Evolutionary conservation across 1,140 invertebrate species (phyloP).

Genomic region (Calephelis virginiensis): DNA sequence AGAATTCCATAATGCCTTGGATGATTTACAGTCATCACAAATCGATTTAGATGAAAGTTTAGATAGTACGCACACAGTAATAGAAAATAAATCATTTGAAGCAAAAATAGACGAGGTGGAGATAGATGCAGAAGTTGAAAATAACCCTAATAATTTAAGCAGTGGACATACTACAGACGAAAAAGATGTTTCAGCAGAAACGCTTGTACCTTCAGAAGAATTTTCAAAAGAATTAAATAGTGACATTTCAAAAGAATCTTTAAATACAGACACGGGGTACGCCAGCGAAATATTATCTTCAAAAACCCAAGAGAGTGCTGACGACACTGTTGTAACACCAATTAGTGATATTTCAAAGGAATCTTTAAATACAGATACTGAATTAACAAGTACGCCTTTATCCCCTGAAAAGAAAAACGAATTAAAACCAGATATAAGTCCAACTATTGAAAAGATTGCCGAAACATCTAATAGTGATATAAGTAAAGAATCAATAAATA

Average conservation of each 20-base stretch:
- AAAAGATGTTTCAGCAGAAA: constrained; percentile 7
- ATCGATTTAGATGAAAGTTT: constrained; percentile 53
- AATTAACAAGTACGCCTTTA: constrained; percentile 25
- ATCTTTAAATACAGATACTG: constrained; percentile 41
- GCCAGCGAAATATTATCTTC: constrained; percentile 26
- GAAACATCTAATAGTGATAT: constrained; percentile 5
- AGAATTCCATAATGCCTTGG: constrained; percentile 7
- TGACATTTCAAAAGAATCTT: constrained; percentile 16
- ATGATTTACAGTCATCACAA: constrained; percentile 42
- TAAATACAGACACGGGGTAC: constrained; percentile 19
- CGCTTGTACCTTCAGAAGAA: background rate
- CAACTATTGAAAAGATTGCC: background rate
- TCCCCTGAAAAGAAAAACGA: background rate
- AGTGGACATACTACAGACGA: background rate
- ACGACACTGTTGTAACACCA: constrained; percentile 33
- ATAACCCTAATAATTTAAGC: background rate
- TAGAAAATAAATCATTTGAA: constrained; percentile 57
- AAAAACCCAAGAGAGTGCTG: constrained; percentile 35
- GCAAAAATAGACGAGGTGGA: constrained; percentile 12
- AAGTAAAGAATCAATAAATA: constrained; percentile 12
- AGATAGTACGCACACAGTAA: constrained; percentile 55
- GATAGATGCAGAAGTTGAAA: background rate
- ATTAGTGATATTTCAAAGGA: constrained; percentile 46
- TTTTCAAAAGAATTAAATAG: background rate
- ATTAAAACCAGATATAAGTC: background rate